A percentile compares a stretch with the other conserved stretches of the same genome.
phyloP scores from a whole-genome alignment of 2,888 invertebrate genomes.

The Criorhina ranunculi region DNA sequence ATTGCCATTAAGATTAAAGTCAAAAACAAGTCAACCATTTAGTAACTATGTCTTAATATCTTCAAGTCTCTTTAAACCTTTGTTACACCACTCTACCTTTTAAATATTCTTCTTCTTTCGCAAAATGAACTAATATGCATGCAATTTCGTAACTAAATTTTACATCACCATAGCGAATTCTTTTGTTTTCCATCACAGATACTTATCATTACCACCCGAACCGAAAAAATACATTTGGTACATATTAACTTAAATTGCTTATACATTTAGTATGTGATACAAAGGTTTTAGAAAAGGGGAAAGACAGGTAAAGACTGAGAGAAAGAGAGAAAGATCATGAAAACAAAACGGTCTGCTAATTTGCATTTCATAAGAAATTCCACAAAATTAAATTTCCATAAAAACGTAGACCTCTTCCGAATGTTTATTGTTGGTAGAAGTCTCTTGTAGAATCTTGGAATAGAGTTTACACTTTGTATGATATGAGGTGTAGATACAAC shows the following conservation, averaged over 20 bases:
- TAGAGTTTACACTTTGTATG: not conserved
- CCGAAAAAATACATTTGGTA: conserved; percentile 35
- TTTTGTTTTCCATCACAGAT: conserved; percentile 34
- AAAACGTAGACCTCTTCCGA: conserved; percentile 11
- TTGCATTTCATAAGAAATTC: conserved; percentile 65
- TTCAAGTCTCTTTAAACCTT: not conserved
- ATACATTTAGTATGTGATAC: not conserved
- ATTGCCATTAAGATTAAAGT: not conserved
- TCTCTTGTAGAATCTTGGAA: not conserved
- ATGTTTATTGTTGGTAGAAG: conserved; percentile 4
- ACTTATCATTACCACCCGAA: conserved; percentile 14
- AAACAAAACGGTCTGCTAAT: conserved; percentile 42
- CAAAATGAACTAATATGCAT: conserved; percentile 24
- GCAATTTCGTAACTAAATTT: conserved; percentile 25
- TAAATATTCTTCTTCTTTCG: not conserved
- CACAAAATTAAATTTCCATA: conserved; percentile 57
- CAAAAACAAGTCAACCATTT: not conserved
- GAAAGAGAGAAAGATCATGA: conserved; percentile 27
- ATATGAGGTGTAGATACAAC: conserved; percentile 28
- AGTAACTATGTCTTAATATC: conserved; percentile 3
- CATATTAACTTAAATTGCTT: conserved; percentile 12
- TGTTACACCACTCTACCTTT: not conserved
- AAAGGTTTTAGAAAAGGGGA: not conserved
- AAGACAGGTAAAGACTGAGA: not conserved
- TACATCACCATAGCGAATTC: conserved; percentile 10